Evolutionary conservation across 2,113 vertebrate species (phyloP).

Genomic region (Poeciliopsis prolifica): DNA sequence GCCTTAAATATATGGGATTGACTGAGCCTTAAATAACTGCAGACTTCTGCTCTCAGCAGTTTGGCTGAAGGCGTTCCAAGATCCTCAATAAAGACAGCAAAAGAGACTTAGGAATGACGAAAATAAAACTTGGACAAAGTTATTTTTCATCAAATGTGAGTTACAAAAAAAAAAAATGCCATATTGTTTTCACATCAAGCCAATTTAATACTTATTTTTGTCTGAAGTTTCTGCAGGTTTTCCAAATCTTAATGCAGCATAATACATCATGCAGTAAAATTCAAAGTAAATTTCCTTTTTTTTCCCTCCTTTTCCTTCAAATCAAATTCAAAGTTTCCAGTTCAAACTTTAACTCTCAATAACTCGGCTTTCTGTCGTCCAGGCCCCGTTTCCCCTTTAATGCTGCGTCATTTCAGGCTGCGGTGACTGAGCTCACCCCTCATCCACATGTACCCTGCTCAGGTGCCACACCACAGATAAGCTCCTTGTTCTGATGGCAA

Average conservation of each 20-base stretch:
- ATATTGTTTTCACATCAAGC: neutral
- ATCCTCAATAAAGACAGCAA: neutral
- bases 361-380: neutral
- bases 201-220: neutral
- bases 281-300: neutral
- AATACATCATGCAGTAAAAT: neutral
- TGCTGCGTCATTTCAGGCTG: neutral
- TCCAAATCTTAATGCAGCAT: neutral
- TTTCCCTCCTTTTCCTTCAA: neutral
- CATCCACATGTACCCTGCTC: constrained; percentile 6
- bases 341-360: neutral
- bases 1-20: constrained; percentile 37
- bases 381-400: neutral
- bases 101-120: neutral
- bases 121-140: neutral
- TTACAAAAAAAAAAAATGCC: neutral
- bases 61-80: too few species aligned
- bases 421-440: neutral
- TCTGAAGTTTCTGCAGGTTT: neutral
- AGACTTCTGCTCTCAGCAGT: too few species aligned
- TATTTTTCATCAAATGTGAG: neutral
- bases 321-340: neutral
- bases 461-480: constrained; percentile 11
- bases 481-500: constrained; percentile 20
- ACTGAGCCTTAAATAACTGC: constrained; percentile 46